A percentile compares a stretch with the other conserved stretches of the same genome.
phyloP scores from a whole-genome alignment of 2,113 vertebrate species.

The Hiodon alosoides region DNA sequence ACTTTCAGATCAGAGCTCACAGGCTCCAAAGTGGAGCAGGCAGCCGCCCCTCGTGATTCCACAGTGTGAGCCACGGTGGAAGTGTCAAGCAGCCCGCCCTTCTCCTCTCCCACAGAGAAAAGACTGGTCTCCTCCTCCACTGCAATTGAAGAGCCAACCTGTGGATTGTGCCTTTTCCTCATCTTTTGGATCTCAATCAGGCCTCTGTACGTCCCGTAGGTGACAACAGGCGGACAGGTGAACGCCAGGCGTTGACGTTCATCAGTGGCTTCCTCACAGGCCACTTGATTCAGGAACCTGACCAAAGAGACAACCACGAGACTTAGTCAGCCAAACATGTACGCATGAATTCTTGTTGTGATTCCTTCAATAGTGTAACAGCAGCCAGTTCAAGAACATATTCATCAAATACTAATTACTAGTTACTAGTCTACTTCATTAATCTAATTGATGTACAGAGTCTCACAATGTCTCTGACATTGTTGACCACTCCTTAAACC shows the following conservation, averaged over 20 bases:
- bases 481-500: no score
- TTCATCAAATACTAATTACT: slow-evolving; percentile 35
- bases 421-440: no score
- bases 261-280: slow-evolving; percentile 9
- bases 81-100: background rate
- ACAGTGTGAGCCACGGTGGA: background rate
- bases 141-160: slow-evolving; percentile 29
- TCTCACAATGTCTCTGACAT: no score
- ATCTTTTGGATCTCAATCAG: slow-evolving; percentile 33
- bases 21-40: background rate
- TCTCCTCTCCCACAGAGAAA: background rate
- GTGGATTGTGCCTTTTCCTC: slow-evolving; percentile 31
- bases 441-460: no score
- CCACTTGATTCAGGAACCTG: slow-evolving; percentile 1
- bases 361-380: background rate
- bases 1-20: background rate
- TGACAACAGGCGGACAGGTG: slow-evolving; percentile 40
- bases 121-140: slow-evolving; percentile 24
- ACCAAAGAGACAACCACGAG: background rate
- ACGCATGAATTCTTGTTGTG: background rate
- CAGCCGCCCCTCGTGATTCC: background rate
- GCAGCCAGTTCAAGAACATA: slow-evolving; percentile 16
- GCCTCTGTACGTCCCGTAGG: slow-evolving; percentile 42
- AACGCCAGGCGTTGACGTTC: slow-evolving; percentile 30
- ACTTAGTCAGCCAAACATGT: background rate